Base-by-base conservation (phyloP, 2,797 vertebrate genomes). In the Coranthus polyacanthus region DNA sequence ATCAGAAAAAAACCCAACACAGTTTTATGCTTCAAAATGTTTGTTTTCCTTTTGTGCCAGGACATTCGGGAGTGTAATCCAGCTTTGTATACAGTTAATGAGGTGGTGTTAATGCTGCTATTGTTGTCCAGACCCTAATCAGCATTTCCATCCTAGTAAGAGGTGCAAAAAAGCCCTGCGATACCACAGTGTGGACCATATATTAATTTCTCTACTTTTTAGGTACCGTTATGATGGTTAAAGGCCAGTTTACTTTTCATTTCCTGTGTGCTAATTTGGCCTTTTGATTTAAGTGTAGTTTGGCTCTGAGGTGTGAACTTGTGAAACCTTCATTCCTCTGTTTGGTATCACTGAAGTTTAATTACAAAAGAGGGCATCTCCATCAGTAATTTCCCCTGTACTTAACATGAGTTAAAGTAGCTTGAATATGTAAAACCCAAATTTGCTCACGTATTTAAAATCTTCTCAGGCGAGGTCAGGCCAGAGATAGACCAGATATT, bases 61-160 rank as follows among this genome's bases (percentile, higher is more conserved):
- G 32, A 36, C 36, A 45, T 72, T 75, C 65, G 55, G 41, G 29
- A 9, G 45, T 59, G 29, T 72, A 71, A 63, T 75, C 63, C 54
- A 51, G 39, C 62, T 63, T 68, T 53, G 58, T 65, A 29, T 58
- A 26, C 39, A 51, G 26, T 68, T 26, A 15, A 70, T 54, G 46
- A 55, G 18, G 42, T 52, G 13, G 20, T 34, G 32, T 32, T 75
- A 59, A 57, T 54, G 47, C 57, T 36, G 49, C 32, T 29, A 41
- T 68, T 75, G 43, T 75, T 64, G 55, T 57, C 37, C 34, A 12
- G 11, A 16, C 29, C 37, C 47, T 29, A 21, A 32, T 32, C 36
- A 55, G 32, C 15, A 12, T 44, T 53, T 72, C 24, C 12, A 29
- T 37, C 8, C 21, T 39, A 32, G 12, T 8, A 29, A 53, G 16